Evolutionary conservation across 2,797 vertebrate genomes (phyloP).

Genomic region (Cuculus canorus): DNA sequence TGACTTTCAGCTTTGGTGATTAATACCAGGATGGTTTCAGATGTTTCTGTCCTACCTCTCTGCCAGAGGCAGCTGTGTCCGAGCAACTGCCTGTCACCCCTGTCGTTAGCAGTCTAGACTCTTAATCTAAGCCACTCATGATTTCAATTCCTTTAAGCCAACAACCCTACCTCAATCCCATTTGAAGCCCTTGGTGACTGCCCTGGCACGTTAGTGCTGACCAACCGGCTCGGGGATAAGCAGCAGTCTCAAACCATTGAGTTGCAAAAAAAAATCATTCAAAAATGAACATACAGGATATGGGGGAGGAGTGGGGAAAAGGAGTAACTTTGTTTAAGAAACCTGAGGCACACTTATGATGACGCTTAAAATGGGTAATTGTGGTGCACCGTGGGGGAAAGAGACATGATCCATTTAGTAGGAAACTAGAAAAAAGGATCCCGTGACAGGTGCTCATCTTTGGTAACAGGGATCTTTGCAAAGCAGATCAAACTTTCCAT

Average conservation of each 20-base stretch:
- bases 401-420: neutral
- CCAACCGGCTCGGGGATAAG: neutral
- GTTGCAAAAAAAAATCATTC: neutral
- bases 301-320: too few species aligned
- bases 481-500: neutral
- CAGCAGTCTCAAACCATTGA: rapidly evolving
- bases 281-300: neutral
- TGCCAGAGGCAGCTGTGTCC: neutral
- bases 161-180: neutral
- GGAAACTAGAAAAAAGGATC: neutral
- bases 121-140: neutral
- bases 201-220: neutral
- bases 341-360: neutral
- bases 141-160: neutral
- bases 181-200: neutral
- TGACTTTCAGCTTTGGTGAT: neutral
- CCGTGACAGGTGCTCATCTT: rapidly evolving
- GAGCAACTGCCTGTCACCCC: neutral
- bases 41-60: neutral
- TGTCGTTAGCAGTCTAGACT: neutral
- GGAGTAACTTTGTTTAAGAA: neutral
- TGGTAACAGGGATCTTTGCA: neutral
- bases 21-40: rapidly evolving
- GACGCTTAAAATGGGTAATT: neutral
- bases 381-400: too few species aligned